phyloP scores from a whole-genome alignment of 2,797 vertebrate genomes.

The Acestrorhynchus altus region DNA sequence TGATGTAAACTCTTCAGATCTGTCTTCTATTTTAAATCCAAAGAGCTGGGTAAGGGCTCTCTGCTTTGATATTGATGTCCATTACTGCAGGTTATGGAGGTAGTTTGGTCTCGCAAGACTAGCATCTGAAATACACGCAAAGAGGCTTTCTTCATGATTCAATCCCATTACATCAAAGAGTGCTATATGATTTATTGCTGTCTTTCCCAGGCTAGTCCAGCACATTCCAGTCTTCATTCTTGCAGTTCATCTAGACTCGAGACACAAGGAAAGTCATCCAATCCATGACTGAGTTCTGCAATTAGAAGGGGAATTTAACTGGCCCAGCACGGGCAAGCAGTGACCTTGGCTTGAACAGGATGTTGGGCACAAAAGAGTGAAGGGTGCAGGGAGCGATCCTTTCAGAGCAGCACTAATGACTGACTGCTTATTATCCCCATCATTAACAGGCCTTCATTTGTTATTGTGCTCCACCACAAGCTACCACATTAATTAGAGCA shows the following conservation, averaged over 20 bases:
- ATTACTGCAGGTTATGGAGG: slow-evolving; percentile 26
- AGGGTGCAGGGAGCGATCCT: slow-evolving; percentile 25
- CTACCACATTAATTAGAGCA: slow-evolving; percentile 46
- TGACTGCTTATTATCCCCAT: slow-evolving; percentile 67
- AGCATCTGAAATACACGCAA: slow-evolving; percentile 4
- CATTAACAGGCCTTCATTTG: slow-evolving; percentile 61
- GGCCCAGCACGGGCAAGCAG: slow-evolving; percentile 23
- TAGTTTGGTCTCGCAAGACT: neutral
- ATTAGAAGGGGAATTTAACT: slow-evolving; percentile 47
- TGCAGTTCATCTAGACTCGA: slow-evolving; percentile 11
- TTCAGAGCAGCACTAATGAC: slow-evolving; percentile 63
- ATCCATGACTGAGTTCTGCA: slow-evolving; percentile 27
- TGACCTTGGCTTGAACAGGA: slow-evolving; percentile 47
- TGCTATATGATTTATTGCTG: neutral
- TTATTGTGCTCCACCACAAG: slow-evolving; percentile 42
- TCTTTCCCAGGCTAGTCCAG: neutral
- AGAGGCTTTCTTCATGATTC: neutral
- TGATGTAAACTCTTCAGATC: slow-evolving; percentile 7
- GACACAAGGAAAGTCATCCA: slow-evolving; percentile 5
- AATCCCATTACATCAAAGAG: slow-evolving; percentile 27
- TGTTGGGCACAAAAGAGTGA: slow-evolving; percentile 37
- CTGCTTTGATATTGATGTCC: slow-evolving; percentile 28
- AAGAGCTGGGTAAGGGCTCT: slow-evolving; percentile 22
- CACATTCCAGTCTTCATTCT: slow-evolving; percentile 13
- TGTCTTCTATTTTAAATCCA: slow-evolving; percentile 18